Base-by-base conservation (phyloP, 2,113 vertebrate species). In the Shinisaurus crocodilurus region DNA sequence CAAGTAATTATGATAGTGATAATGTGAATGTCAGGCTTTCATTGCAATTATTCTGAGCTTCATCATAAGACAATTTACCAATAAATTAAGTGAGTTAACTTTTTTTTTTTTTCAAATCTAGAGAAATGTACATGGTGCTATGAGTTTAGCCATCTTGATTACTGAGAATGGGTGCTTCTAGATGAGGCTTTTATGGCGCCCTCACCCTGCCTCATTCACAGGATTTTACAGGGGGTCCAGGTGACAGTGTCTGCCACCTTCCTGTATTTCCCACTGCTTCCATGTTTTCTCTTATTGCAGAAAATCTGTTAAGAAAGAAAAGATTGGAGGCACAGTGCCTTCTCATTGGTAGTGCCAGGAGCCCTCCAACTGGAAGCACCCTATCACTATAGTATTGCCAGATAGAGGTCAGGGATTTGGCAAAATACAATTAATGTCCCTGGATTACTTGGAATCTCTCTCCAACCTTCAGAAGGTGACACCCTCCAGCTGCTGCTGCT, bases 61-160 rank as follows among this genome's bases (percentile, higher is more conserved):
- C 93, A 95, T 96, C 96, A 96, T 95, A 90, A 92, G 91, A 96
- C 95, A 96, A 96, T 96, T 96, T 96, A 96, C 95, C 96, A 96
- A 96, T 96, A 96, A 96, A 96, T 96, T 96, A 96, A 96, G 93
- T 96, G 95, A 83, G 90, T 94, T 95, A 96, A 96, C 96, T 96
- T 93, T 94, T 93, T 96, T 89, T 88, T 91, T 85, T 45, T 82
- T 15, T 16, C 90, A 85, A 92, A 94, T 90, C 72, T 80, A 9
- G 40, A 91, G 93, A 91, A 93, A 87, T 29, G 85, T 84, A 87
- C 94, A 50, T 29, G 25, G 79, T 82, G 34, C 57, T 72, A 15
- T 54, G 48, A 43, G 27, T 37, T 54, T 70, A 67, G 37, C n/a
- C 48, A 32, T 82, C 67, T 60, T 40, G 34, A 82, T 82, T 13